These are phyloP conservation scores for Rhabditophanes sp. DNA, from an alignment of 2,888 invertebrate genomes.

Conservation along the genomic window DNA sequence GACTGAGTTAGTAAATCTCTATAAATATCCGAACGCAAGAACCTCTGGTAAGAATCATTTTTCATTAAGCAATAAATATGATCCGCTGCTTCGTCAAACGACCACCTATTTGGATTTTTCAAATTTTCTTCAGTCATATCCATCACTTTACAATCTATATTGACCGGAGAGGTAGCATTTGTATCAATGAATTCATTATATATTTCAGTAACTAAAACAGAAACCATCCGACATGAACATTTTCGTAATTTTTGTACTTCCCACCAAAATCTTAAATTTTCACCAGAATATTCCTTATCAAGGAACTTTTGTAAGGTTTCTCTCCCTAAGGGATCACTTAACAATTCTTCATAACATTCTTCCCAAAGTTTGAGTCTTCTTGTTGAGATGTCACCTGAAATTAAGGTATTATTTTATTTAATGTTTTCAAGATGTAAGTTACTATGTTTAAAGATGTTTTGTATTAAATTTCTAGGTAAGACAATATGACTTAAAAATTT, in stretches of 20 bases:
- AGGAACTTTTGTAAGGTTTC: slow-evolving; percentile 90
- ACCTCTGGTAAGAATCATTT: slow-evolving; percentile 91
- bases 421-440: too few relatives aligned
- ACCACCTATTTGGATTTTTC: slow-evolving; percentile 71
- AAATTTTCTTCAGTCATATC: slow-evolving; percentile 67
- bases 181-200: slow-evolving; percentile 68
- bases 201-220: slow-evolving; percentile 59
- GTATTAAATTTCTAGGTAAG: too few relatives aligned
- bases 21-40: slow-evolving; percentile 92
- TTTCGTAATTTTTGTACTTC: slow-evolving; percentile 65
- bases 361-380: slow-evolving; percentile 90
- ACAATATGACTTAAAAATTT: too few relatives aligned
- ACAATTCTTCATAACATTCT: slow-evolving; percentile 79
- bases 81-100: slow-evolving; percentile 89
- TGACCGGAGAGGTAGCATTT: slow-evolving; percentile 87
- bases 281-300: slow-evolving; percentile 92
- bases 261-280: slow-evolving; percentile 70
- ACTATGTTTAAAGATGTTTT: too few relatives aligned
- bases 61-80: slow-evolving; percentile 99
- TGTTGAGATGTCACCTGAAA: slow-evolving; percentile 66
- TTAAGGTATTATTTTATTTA: not conserved
- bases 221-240: slow-evolving; percentile 67
- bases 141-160: slow-evolving; percentile 80
- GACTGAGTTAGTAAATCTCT: slow-evolving; percentile 27
- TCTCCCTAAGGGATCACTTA: slow-evolving; percentile 77